phyloP scores from a whole-genome alignment of 2,888 invertebrate genomes.

The Lycia hirtaria region DNA sequence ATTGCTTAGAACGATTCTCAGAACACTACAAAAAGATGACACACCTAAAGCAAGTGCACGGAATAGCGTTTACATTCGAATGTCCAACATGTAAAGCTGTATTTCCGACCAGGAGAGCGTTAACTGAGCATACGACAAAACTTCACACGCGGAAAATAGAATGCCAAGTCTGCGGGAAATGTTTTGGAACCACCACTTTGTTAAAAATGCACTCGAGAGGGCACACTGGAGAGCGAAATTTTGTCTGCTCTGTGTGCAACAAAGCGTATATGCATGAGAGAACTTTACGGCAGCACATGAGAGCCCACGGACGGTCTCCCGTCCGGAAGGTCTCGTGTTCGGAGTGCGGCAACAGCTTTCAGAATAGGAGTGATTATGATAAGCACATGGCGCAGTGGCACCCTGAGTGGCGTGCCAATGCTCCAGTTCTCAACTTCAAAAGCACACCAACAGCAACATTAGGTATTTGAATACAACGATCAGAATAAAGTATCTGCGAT shows the following conservation, averaged over 20 bases:
- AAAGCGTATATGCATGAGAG: constrained; percentile 78
- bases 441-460: constrained; percentile 40
- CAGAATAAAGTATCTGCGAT: not conserved
- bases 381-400: constrained; percentile 79
- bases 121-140: constrained; percentile 77
- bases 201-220: constrained; percentile 74
- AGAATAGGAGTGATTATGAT: constrained; percentile 70
- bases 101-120: constrained; percentile 67
- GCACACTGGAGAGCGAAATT: constrained; percentile 75
- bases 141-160: constrained; percentile 73
- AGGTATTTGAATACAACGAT: not conserved
- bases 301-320: constrained; percentile 68
- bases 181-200: constrained; percentile 71
- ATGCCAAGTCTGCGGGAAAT: constrained; percentile 74
- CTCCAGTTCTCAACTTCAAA: constrained; percentile 64
- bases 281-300: constrained; percentile 75
- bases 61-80: constrained; percentile 72
- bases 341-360: constrained; percentile 71
- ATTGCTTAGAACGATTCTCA: constrained; percentile 74
- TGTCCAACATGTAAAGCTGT: constrained; percentile 69
- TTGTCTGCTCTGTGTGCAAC: constrained; percentile 69
- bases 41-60: constrained; percentile 73
- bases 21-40: constrained; percentile 79
- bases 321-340: constrained; percentile 68
- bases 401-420: constrained; percentile 70